phyloP scores from a whole-genome alignment of 2,797 vertebrate genomes.

The Lepidocolaptes lacrymiger region DNA sequence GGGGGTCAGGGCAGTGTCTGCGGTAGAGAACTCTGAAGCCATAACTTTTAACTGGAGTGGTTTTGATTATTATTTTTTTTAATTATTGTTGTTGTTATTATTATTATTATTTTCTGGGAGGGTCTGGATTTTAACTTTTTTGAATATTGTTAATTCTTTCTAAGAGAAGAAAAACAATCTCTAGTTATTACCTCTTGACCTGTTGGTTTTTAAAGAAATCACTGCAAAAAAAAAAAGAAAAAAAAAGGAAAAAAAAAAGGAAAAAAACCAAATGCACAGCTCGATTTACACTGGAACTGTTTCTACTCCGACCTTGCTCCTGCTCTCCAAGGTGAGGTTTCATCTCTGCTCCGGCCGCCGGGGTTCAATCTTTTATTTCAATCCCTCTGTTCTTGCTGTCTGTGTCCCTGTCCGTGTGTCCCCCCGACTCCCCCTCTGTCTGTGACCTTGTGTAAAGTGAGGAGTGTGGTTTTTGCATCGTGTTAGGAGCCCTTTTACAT shows the following conservation, averaged over 20 bases:
- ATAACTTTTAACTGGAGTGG: slow-evolving; percentile 85
- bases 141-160: slow-evolving; percentile 79
- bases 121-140: slow-evolving; percentile 83
- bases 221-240: slow-evolving; percentile 43
- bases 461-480: background rate
- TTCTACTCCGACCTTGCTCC: slow-evolving; percentile 74
- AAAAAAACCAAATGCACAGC: slow-evolving; percentile 67
- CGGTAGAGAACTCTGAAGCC: slow-evolving; percentile 78
- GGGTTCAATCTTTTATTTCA: background rate
- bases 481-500: background rate
- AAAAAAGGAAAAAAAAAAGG: background rate
- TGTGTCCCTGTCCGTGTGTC: background rate
- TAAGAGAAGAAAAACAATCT: slow-evolving; percentile 79
- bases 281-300: slow-evolving; percentile 82
- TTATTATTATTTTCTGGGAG: slow-evolving; percentile 70
- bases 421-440: background rate
- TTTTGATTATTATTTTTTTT: slow-evolving; percentile 66
- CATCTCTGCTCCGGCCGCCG: slow-evolving; percentile 17
- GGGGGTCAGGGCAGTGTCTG: slow-evolving; percentile 63
- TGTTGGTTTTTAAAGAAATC: slow-evolving; percentile 82
- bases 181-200: slow-evolving; percentile 80
- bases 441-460: background rate
- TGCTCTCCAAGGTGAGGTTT: slow-evolving; percentile 48
- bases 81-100: slow-evolving; percentile 37
- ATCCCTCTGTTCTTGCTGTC: slow-evolving; percentile 27